Conservation (phyloP, 2,888 invertebrate species). For the Junonia oenone region DNA sequence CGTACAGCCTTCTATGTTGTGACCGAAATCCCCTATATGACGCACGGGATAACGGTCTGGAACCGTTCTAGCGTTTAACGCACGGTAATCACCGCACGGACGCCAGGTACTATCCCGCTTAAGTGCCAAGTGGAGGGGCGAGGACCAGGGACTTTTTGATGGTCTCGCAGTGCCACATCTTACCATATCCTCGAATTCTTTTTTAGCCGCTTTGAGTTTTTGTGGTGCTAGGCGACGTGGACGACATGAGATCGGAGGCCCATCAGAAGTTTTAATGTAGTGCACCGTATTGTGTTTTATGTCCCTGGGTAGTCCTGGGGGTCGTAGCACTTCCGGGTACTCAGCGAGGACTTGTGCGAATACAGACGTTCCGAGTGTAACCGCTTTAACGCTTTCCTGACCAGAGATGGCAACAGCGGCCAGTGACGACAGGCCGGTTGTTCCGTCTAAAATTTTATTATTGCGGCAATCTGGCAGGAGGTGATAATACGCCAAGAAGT, state of each 20-base stretch:
- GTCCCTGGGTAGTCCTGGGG: background rate
- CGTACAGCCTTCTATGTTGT: background rate
- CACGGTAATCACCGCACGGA: slow-evolving; percentile 42
- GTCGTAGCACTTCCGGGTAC: slow-evolving; percentile 7
- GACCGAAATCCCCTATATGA: slow-evolving; percentile 29
- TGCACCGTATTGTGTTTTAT: slow-evolving; percentile 6
- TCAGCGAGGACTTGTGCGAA: slow-evolving; percentile 4
- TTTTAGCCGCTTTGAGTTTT: slow-evolving; percentile 23
- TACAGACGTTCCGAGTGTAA: background rate
- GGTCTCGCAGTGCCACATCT: slow-evolving; percentile 30
- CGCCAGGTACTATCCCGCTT: slow-evolving; percentile 16
- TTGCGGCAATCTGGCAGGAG: slow-evolving; percentile 19
- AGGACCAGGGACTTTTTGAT: slow-evolving; percentile 37
- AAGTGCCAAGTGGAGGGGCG: slow-evolving; percentile 25
- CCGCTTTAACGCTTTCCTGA: background rate
- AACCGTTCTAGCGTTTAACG: slow-evolving; percentile 34
- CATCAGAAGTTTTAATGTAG: slow-evolving; percentile 3
- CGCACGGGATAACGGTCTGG: slow-evolving; percentile 37
- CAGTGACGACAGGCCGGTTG: slow-evolving; percentile 8
- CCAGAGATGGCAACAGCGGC: slow-evolving; percentile 13
- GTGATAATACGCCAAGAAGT: slow-evolving; percentile 18
- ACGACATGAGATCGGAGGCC: slow-evolving; percentile 4
- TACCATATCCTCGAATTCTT: slow-evolving; percentile 33
- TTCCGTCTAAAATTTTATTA: slow-evolving; percentile 17
- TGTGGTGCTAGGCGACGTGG: slow-evolving; percentile 11